Evolutionary conservation across 2,113 vertebrate genomes (phyloP).

Genomic region (Amphiprion ocellaris): DNA sequence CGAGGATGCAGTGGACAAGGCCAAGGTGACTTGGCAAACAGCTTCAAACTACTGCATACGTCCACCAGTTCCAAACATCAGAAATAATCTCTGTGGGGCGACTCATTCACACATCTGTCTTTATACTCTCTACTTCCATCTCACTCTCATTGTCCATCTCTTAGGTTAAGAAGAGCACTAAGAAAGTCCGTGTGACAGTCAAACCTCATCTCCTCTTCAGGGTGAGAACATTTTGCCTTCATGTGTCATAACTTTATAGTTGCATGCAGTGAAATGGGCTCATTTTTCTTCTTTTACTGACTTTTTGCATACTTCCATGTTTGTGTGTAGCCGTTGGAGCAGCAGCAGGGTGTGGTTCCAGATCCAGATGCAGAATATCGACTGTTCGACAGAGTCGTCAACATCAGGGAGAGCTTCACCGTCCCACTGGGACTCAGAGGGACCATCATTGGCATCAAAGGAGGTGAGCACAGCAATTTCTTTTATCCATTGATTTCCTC

Average conservation of each 20-base stretch:
- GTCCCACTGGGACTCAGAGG: constrained; percentile 95
- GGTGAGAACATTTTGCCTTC: constrained; percentile 82
- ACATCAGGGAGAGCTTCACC: constrained; percentile 94
- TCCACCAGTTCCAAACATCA: not conserved
- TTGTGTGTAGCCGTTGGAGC: constrained; percentile 89
- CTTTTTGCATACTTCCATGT: too few species aligned
- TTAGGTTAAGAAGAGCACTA: constrained; percentile 92
- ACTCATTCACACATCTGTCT: not conserved
- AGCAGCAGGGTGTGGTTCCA: constrained; percentile 94
- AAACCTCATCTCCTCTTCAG: constrained; percentile 96
- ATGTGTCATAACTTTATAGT: too few species aligned
- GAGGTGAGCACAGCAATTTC: constrained; percentile 84
- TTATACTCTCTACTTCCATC: not conserved
- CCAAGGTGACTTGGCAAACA: constrained; percentile 60
- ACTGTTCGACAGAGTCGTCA: constrained; percentile 96
- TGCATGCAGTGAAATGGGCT: too few species aligned
- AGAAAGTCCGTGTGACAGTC: constrained; percentile 97
- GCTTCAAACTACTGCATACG: fast-evolving
- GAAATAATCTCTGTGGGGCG: too few species aligned
- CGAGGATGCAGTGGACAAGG: constrained; percentile 74
- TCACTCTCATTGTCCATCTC: constrained; percentile 8
- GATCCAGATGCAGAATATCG: constrained; percentile 93
- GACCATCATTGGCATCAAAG: constrained; percentile 96
- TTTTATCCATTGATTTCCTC: not conserved
- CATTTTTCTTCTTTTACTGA: too few species aligned